phyloP scores from a whole-genome alignment of 2,888 invertebrate genomes.

The Meiosimyza platycephala region DNA sequence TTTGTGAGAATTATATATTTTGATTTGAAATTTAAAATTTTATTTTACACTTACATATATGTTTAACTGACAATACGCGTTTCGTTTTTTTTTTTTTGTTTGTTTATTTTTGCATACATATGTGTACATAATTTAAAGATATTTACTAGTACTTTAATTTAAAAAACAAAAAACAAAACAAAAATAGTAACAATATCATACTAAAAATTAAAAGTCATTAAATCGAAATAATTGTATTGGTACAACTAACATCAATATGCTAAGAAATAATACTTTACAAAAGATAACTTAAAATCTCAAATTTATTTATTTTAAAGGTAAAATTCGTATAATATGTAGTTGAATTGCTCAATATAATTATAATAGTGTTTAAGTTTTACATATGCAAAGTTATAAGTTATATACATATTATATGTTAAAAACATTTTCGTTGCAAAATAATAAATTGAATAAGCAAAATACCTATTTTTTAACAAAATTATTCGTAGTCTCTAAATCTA shows the following conservation, averaged over 20 bases:
- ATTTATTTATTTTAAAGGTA: constrained; percentile 3
- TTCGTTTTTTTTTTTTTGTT: not conserved
- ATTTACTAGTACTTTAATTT: constrained; percentile 5
- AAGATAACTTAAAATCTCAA: constrained; percentile 31
- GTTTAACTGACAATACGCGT: not conserved
- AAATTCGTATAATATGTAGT: constrained; percentile 20
- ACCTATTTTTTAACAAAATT: too few species aligned
- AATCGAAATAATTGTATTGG: constrained; percentile 9
- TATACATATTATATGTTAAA: not conserved
- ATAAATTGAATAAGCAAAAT: not conserved
- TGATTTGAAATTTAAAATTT: too few species aligned
- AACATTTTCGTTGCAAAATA: constrained; percentile 19
- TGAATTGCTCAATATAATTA: constrained; percentile 8
- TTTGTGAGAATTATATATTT: too few species aligned
- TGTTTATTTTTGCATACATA: constrained; percentile 1
- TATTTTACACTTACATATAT: not conserved
- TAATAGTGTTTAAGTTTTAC: not conserved
- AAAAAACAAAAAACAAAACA: constrained; percentile 12
- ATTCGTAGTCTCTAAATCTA: too few species aligned
- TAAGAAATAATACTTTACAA: constrained; percentile 46
- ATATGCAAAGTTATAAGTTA: not conserved
- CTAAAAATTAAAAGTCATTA: constrained; percentile 23
- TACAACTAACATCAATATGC: constrained; percentile 29
- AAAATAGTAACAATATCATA: constrained; percentile 19
- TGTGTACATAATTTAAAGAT: not conserved